These are phyloP conservation scores for Monopis laevigella DNA, from an alignment of 2,888 invertebrate species.

Conservation along the genomic window DNA sequence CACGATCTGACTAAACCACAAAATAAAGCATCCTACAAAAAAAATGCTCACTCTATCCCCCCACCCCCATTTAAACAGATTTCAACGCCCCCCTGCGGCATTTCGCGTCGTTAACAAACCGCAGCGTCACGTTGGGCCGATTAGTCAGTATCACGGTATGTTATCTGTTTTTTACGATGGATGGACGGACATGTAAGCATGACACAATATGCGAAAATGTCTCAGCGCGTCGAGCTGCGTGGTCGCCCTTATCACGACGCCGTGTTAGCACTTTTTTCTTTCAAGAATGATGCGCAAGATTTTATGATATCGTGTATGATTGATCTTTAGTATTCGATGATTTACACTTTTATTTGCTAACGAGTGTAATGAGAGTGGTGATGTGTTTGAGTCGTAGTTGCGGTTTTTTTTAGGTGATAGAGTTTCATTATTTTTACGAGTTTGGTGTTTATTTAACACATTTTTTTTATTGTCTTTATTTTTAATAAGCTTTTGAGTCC, in stretches of 20 bases:
- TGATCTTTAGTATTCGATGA: no score
- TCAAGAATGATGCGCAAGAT: neutral
- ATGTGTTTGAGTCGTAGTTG: no score
- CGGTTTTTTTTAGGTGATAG: no score
- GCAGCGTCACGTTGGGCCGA: constrained; percentile 55
- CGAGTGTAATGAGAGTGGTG: no score
- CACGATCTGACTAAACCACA: no score
- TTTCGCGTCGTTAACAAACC: constrained; percentile 47
- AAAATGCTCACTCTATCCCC: neutral
- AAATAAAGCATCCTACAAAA: no score
- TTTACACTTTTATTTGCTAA: no score
- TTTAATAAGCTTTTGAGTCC: no score
- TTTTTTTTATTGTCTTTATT: no score
- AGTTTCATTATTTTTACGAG: no score
- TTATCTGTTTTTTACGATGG: constrained; percentile 3
- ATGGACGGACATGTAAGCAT: neutral
- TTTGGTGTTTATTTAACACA: no score
- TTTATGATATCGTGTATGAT: neutral
- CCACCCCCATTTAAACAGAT: constrained; percentile 4
- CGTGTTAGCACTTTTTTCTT: neutral
- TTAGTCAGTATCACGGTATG: constrained; percentile 34
- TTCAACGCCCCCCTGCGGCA: constrained; percentile 4
- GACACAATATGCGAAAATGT: constrained; percentile 8
- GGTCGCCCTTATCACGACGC: neutral
- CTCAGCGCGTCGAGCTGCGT: neutral